phyloP scores from a whole-genome alignment of 1,140 invertebrate genomes.

The Aporrectodea caliginosa region DNA sequence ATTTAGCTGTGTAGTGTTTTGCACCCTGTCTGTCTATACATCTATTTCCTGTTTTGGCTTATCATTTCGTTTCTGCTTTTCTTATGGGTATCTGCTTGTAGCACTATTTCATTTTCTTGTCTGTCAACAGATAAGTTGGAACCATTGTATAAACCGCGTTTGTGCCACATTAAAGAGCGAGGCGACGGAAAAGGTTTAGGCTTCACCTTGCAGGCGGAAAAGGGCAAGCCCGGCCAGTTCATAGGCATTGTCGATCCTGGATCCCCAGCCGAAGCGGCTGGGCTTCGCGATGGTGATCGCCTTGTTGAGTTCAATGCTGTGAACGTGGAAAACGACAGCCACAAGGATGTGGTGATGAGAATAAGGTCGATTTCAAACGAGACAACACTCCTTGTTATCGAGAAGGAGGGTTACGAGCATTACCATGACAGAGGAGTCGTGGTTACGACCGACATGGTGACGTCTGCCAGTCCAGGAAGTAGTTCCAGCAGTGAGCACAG shows the following conservation, averaged over 20 bases:
- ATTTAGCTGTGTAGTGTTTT: no score
- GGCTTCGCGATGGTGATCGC: conserved; percentile 83
- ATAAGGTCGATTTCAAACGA: conserved; percentile 77
- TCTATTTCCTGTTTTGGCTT: no score
- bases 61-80: no score
- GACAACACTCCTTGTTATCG: conserved; percentile 83
- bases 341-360: conserved; percentile 69
- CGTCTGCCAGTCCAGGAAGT: no score
- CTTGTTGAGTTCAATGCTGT: conserved; percentile 64
- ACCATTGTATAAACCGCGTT: conserved; percentile 20
- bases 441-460: conserved; percentile 58
- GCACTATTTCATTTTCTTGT: not conserved
- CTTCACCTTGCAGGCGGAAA: conserved; percentile 97
- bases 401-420: conserved; percentile 71
- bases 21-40: no score
- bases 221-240: conserved; percentile 87
- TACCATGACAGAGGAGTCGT: conserved; percentile 68
- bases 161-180: conserved; percentile 63
- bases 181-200: conserved; percentile 92
- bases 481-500: no score
- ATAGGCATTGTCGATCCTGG: conserved; percentile 94
- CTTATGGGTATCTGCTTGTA: no score
- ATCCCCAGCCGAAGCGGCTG: conserved; percentile 84
- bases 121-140: not conserved
- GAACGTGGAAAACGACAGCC: conserved; percentile 76